Evolutionary conservation across 2,113 vertebrate genomes (phyloP).

Genomic region (Saimiri boliviensis): DNA sequence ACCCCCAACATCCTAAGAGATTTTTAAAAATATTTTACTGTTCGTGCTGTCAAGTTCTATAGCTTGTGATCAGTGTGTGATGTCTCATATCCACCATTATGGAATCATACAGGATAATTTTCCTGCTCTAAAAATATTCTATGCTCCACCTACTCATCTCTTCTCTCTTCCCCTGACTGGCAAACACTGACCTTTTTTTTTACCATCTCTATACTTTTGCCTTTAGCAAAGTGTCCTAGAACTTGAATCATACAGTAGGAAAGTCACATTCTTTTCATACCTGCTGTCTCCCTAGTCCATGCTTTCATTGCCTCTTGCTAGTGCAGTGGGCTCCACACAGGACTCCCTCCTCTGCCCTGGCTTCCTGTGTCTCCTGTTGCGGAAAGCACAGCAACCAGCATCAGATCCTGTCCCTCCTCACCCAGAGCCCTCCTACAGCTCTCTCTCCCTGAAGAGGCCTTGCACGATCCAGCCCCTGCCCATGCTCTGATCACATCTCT

Average conservation of each 20-base stretch:
- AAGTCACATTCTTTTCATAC: not conserved
- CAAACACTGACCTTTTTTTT: not conserved
- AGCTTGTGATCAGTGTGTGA: not conserved
- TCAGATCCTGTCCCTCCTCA: not conserved
- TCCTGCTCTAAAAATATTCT: too few relatives aligned
- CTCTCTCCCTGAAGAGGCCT: not conserved
- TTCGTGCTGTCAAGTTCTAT: not conserved
- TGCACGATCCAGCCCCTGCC: not conserved
- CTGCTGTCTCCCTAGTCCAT: too few relatives aligned
- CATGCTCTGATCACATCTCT: not conserved
- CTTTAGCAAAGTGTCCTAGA: too few relatives aligned
- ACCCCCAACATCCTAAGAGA: not conserved
- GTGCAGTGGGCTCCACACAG: not conserved
- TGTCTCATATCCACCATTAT: too few relatives aligned
- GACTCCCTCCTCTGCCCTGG: not conserved
- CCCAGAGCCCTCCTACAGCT: not conserved
- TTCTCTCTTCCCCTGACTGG: not conserved
- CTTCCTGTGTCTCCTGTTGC: not conserved
- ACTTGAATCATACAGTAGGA: too few relatives aligned
- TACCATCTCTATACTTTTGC: not conserved
- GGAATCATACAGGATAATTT: not conserved
- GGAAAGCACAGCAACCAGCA: not conserved
- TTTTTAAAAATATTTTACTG: not conserved
- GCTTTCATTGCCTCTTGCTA: not conserved
- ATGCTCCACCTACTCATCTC: too few relatives aligned